These are phyloP conservation scores for Eubasilissa splendida DNA, from an alignment of 2,888 invertebrate genomes.

Conservation along the genomic window DNA sequence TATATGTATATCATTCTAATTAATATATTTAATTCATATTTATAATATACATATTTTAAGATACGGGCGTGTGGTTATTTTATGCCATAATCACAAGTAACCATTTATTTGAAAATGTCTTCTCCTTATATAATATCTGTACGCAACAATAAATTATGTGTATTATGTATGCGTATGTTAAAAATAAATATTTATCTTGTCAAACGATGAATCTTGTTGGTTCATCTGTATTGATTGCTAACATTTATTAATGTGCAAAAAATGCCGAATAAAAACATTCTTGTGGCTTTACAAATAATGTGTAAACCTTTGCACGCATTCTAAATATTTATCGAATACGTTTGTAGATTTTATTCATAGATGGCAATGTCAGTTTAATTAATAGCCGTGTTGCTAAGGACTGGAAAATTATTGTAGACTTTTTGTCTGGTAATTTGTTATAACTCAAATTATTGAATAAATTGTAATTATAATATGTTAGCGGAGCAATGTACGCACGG, in stretches of 20 bases:
- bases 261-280: slow-evolving; percentile 8
- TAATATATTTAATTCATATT: too few relatives aligned
- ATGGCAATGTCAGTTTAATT: not conserved
- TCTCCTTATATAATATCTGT: not conserved
- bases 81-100: too few relatives aligned
- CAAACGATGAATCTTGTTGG: slow-evolving; percentile 1
- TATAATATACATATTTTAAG: not conserved
- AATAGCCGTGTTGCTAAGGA: not conserved
- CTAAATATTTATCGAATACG: slow-evolving; percentile 15
- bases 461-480: too few relatives aligned
- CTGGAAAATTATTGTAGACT: not conserved
- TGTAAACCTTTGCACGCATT: not conserved
- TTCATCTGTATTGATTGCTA: slow-evolving; percentile 4
- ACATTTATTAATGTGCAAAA: not conserved
- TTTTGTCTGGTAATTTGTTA: too few relatives aligned
- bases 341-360: slow-evolving; percentile 1
- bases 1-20: too few relatives aligned
- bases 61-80: too few relatives aligned
- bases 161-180: not conserved
- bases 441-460: too few relatives aligned
- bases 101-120: not conserved
- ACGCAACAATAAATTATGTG: not conserved
- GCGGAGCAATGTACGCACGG: too few relatives aligned
- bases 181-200: slow-evolving; percentile 17
- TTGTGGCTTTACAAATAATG: slow-evolving; percentile 15